These are phyloP conservation scores for Uropsilus gracilis DNA, from an alignment of 2,113 vertebrate species.

Conservation along the genomic window DNA sequence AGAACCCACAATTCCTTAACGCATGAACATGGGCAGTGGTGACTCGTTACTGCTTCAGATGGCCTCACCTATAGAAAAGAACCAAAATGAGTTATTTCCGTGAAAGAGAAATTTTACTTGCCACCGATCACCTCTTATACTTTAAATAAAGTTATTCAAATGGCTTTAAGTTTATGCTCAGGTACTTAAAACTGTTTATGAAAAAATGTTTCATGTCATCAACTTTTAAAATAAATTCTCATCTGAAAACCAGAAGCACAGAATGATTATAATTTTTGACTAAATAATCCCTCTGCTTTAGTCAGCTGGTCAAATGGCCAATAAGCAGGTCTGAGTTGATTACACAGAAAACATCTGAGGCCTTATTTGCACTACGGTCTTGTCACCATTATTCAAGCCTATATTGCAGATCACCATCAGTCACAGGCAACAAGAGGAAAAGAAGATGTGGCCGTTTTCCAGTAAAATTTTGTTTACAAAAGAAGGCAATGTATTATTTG, in stretches of 20 bases:
- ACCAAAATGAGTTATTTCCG: slow-evolving; percentile 26
- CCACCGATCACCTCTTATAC: not conserved
- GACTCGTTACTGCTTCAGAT: slow-evolving; percentile 90
- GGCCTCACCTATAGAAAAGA: slow-evolving; percentile 89
- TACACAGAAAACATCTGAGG: slow-evolving; percentile 1
- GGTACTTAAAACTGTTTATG: not conserved
- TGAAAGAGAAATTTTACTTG: not conserved
- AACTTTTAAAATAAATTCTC: slow-evolving; percentile 45
- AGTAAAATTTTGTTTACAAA: not conserved
- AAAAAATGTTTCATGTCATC: slow-evolving; percentile 50
- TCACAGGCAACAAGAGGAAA: not conserved
- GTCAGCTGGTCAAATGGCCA: not conserved
- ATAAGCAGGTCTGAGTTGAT: not conserved
- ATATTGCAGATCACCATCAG: not conserved
- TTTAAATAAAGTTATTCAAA: not conserved
- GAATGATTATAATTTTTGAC: slow-evolving; percentile 28
- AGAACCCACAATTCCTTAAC: slow-evolving; percentile 95
- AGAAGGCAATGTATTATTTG: not conserved
- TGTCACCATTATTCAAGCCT: not conserved
- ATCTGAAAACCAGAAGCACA: slow-evolving; percentile 1
- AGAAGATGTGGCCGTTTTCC: not conserved
- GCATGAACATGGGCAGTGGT: slow-evolving; percentile 91
- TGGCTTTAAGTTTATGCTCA: slow-evolving; percentile 42
- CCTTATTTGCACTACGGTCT: not conserved
- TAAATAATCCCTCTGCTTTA: not conserved